Base-by-base conservation (phyloP, 2,888 invertebrate genomes). In the Pocota personata region DNA sequence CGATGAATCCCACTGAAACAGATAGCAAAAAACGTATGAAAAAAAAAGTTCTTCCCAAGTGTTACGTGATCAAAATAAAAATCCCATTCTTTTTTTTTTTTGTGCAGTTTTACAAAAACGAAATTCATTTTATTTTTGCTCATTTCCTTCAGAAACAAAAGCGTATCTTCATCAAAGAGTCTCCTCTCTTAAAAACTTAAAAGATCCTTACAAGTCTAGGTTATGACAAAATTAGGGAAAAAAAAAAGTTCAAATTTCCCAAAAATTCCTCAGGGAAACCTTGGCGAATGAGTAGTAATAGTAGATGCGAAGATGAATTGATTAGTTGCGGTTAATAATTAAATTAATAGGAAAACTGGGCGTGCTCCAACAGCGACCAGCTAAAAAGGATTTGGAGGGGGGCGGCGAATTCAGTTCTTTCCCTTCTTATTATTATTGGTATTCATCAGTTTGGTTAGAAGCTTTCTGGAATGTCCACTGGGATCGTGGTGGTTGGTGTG, bases 401-500 rank as follows among this genome's bases (percentile, higher is more conserved):
- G 37, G n/a, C 21, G 30, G 43, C 3, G 40, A 43, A 30, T 86
- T 86, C 82, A 86, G 82, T 86, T 86, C 86, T 86, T 86, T 76
- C 86, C 91, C 90, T 96, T 96, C 92, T 95, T 96, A 92, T 97
- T 97, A 89, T 94, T 95, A 92, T 97, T 96, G 35, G 97, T 95
- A 92, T 98, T 98, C 92, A 95, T 94, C 88, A 97, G 92, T 93
- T 98, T 98, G 77, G 96, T 96, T 37, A 96, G 94, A 91, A 97
- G 95, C 94, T 98, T 98, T 92, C 98, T 95, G 67, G 97, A 97
- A 94, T 98, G 98, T 89, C 98, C 98, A 90, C 95, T 95, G 86
- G 98, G 98, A 93, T 98, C 98, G 93, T 95, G 95, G 93, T 97
- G 97, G 93, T 98, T 98, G 48, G 97, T 97, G 93, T 98, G 97